A percentile compares a stretch with the other conserved stretches of the same genome.
phyloP scores from a whole-genome alignment of 2,888 invertebrate species.

The Dasypogon diadema region DNA sequence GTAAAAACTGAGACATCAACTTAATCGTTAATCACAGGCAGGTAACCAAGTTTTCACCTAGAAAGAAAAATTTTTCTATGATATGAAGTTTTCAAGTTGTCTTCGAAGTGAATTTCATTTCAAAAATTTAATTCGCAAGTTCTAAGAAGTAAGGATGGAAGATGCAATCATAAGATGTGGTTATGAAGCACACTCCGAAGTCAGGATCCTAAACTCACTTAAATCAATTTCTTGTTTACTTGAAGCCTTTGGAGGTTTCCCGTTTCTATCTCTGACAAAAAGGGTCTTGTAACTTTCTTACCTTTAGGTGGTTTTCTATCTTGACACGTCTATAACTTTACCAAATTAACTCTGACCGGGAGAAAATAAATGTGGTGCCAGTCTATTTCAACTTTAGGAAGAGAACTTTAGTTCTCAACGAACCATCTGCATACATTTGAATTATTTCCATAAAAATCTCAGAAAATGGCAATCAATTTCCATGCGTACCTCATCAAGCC shows the following conservation, averaged over 20 bases:
- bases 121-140: too few relatives aligned
- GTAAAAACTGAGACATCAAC: too few relatives aligned
- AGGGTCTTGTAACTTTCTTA: constrained; percentile 9
- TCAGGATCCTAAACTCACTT: too few relatives aligned
- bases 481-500: constrained; percentile 23
- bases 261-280: neutral
- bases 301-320: constrained; percentile 1
- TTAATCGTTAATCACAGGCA: too few relatives aligned
- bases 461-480: neutral
- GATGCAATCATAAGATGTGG: too few relatives aligned
- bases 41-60: too few relatives aligned
- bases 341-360: neutral
- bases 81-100: too few relatives aligned
- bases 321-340: neutral
- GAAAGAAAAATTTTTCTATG: too few relatives aligned
- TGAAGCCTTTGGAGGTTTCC: neutral
- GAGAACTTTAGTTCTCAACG: neutral
- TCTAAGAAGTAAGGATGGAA: too few relatives aligned
- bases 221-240: neutral
- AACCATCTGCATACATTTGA: neutral
- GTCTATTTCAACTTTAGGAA: neutral
- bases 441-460: neutral
- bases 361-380: neutral
- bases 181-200: too few relatives aligned
- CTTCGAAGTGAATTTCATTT: too few relatives aligned